Percentiles rank a stretch among this genome's conserved stretches.
Conservation (phyloP, 2,797 vertebrate species). For the Mionectes olivaceus region DNA sequence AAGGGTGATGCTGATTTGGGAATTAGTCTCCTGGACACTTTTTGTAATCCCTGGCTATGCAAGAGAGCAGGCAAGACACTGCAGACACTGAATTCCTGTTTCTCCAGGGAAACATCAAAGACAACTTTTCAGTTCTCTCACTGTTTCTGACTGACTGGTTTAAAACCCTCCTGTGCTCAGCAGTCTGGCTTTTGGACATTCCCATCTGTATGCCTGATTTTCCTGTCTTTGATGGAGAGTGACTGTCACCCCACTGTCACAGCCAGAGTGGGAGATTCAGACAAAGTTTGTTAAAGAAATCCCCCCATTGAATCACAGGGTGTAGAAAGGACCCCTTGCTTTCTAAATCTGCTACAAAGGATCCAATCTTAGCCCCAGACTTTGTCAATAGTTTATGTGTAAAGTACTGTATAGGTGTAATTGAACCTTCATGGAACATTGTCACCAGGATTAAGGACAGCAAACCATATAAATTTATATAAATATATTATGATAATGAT, state of each 20-base stretch:
- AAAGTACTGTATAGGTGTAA: not conserved
- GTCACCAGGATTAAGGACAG: not conserved
- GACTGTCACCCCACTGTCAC: not conserved
- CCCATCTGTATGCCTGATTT: not conserved
- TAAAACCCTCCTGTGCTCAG: not conserved
- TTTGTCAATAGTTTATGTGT: not conserved
- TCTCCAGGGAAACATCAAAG: not conserved
- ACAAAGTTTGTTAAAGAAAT: not conserved
- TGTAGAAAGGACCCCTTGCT: not conserved
- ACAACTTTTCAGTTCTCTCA: not conserved
- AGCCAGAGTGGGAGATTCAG: not conserved
- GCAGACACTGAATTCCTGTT: not conserved
- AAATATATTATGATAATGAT: not conserved
- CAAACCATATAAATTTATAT: not conserved
- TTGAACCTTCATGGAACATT: not conserved
- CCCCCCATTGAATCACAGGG: not conserved
- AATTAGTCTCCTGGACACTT: not conserved
- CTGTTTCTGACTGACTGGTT: not conserved
- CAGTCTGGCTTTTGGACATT: not conserved
- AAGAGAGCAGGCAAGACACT: not conserved
- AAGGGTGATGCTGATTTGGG: not conserved
- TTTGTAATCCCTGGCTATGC: not conserved
- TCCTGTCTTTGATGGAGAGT: not conserved
- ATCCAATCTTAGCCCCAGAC: not conserved
- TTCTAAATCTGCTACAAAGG: not conserved